phyloP scores from a whole-genome alignment of 2,797 vertebrate genomes.

The Pangasius djambal region DNA sequence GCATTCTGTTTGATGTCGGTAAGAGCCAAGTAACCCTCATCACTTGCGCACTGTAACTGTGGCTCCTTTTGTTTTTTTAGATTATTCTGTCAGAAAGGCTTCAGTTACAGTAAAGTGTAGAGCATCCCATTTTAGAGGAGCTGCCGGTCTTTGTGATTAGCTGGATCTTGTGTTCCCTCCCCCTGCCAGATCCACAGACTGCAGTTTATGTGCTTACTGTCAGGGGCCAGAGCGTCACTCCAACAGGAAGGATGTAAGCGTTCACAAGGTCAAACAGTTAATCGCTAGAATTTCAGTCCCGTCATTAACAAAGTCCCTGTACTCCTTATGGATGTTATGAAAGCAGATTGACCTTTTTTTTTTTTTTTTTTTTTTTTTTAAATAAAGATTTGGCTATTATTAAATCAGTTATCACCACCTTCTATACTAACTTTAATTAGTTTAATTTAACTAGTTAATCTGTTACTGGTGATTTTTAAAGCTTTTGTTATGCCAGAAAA shows the following conservation, averaged over 20 bases:
- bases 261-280: constrained; percentile 36
- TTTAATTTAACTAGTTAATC: neutral
- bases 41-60: neutral
- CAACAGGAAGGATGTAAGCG: constrained; percentile 27
- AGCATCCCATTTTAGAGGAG: neutral
- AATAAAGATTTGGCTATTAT: neutral
- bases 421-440: neutral
- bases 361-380: neutral
- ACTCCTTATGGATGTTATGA: neutral
- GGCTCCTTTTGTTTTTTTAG: constrained; percentile 24
- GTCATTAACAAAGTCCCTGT: neutral
- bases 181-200: constrained; percentile 2
- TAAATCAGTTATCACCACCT: neutral
- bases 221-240: constrained; percentile 15
- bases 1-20: neutral
- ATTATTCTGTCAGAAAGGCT: neutral
- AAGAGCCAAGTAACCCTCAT: neutral
- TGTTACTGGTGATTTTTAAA: neutral
- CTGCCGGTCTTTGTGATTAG: neutral
- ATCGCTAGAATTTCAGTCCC: neutral
- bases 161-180: neutral
- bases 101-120: constrained; percentile 1
- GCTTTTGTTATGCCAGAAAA: neutral
- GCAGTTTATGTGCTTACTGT: constrained; percentile 43
- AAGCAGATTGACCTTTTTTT: neutral